These are phyloP conservation scores for Pandion haliaetus DNA, from an alignment of 2,113 vertebrate species.

Conservation along the genomic window DNA sequence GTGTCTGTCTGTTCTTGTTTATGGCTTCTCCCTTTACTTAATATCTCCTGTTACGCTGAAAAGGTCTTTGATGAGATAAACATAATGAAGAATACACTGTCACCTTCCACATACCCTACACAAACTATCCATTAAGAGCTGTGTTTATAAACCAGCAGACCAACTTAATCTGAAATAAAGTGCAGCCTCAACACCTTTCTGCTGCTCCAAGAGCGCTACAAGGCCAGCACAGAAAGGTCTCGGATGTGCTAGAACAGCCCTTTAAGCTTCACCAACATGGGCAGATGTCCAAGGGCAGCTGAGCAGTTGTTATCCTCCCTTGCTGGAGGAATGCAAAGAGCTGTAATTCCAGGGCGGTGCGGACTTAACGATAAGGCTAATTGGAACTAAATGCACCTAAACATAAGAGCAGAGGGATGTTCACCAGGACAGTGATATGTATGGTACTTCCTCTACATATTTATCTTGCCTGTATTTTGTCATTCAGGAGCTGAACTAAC, in stretches of 20 bases:
- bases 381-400: background rate
- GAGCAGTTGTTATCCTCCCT: background rate
- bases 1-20: background rate
- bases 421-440: background rate
- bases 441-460: background rate
- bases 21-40: background rate
- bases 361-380: background rate
- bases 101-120: background rate
- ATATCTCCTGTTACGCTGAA: background rate
- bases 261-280: background rate
- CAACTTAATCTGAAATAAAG: background rate
- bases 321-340: background rate
- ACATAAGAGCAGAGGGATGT: background rate
- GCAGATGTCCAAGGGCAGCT: background rate
- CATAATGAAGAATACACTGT: background rate
- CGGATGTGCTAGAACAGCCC: background rate
- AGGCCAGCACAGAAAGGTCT: background rate
- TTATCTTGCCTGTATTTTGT: background rate
- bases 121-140: background rate
- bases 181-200: background rate
- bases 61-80: background rate
- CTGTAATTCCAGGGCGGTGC: background rate
- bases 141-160: background rate
- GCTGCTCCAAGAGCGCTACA: background rate
- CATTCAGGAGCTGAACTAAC: background rate